Evolutionary conservation across 2,888 invertebrate genomes (phyloP), one percentile per base, ranked within the genome.

Genomic region (Cryptus viduatorius): DNA sequence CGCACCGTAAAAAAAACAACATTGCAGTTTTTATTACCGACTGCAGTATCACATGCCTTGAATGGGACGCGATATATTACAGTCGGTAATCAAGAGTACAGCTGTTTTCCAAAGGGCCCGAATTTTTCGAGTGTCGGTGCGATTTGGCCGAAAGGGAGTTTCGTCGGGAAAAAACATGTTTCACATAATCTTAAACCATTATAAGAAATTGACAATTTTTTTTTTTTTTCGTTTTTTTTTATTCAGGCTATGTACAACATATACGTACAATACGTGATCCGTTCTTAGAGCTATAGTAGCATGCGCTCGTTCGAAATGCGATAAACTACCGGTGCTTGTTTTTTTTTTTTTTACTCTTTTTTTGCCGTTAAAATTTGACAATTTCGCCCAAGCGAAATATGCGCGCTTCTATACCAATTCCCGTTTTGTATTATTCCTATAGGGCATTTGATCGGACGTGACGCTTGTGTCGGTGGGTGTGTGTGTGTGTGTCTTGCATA

Each of bases 211-310:
- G 7, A 7, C 5, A 37, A 7, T 56, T 19, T 56, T 7, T 37
- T 56, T 19, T 56, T 7, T 53, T 7, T 16, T 14, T 50, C 0
- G 16, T 56, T 56, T 59, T 92, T 92, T 87, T 92, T 93, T 93
- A 93, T 93, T 93, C 92, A 93, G 92, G 92, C 93, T 93, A 93
- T 93, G 89, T 93, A 93, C 93, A 93, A 93, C 93, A 93, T 92
- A 93, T 93, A 93, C 92, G 92, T 93, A 93, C 92, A 93, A 93
- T 93, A 93, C 92, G 92, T 92, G 91, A 93, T 90, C 91, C 91
- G 92, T 91, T 89, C 91, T 93, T 93, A 93, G 90, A 91, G 89
- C 90, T 84, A 80, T 64, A 75, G 65, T 71, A 69, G 24, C 64
- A 75, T 91, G 91, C 88, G 90, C 90, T 90, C 90, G 89, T 88